Evolutionary conservation across 2,888 invertebrate species (phyloP), one percentile per base, ranked within the genome.

Genomic region (Parasteatoda lunata): DNA sequence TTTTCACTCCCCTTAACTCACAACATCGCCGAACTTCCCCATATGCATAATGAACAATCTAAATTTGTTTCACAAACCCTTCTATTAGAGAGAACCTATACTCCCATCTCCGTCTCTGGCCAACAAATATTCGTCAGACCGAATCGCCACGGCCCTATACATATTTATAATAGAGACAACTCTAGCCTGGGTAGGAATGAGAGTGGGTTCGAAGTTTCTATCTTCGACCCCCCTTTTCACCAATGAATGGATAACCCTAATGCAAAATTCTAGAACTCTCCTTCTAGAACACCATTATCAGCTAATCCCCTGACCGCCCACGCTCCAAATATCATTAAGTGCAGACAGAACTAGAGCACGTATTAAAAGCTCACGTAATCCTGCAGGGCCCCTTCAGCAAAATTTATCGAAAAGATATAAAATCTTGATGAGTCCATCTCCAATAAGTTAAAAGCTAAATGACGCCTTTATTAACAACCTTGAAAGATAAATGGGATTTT

Each of bases 21-120:
- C n/a, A 59, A 59, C 59, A 59, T n/a, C 59, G 9, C n/a, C 59
- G 11, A 59, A n/a, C 8, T 7, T n/a, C 30, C 69, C 30, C 71
- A 64, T 71, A 79, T 79, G 71, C 59, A 79, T 79, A 79, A 79
- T 71, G 70, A 48, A 49, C 78, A 47, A 69, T 54, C 69, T 30
- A 45, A 69, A 78, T 78, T 78, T 78, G 59, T 59, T 59, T 59
- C 59, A 59, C n/a, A 9, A 59, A n/a, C 11, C n/a, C n/a, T 59
- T 59, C 11, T 59, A n/a, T 7, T 4, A n/a, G n/a, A n/a, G 8
- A n/a, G 9, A 59, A 59, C 9, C 8, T n/a, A 59, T 59, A 13
- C 59, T 59, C n/a, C 9, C n/a, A 3, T 9, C 9, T 13, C 54
- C 9, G 54, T 4, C 54, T 4, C n/a, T 59, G 4, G n/a, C 11